Evolutionary conservation across 2,888 invertebrate genomes (phyloP), one percentile per base, ranked within the genome.

Genomic region (Pyrrhopygopsis socrates): DNA sequence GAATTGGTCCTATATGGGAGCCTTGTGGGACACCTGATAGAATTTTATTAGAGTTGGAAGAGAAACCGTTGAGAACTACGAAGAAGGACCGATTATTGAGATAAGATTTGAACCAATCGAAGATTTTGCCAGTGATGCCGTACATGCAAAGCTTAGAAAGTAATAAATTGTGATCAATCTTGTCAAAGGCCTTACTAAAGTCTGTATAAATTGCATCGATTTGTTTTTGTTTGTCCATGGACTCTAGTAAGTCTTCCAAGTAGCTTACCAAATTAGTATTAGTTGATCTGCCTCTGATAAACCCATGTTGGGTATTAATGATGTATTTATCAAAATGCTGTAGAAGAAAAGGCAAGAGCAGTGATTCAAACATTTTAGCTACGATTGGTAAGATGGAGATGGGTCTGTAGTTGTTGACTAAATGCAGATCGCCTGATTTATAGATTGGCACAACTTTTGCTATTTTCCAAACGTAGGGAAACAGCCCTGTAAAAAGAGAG

Each of bases 271-370:
- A 60, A 34, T 92, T 92, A 0, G 88, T 87, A 4, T 50, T n/a
- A 2, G 86, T 88, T 0, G 92, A 93, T 15, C 85, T 76, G 2
- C 30, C 50, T 38, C 71, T 73, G 0, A 85, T 30, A 58, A 93
- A 93, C 2, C 92, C 91, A 58, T 92, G 92, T 65, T 92, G 92
- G 81, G 13, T 68, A 80, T 27, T 27, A 4, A 20, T 65, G 4
- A 18, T 13, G 11, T 65, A 65, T 30, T 65, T 65, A 5, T 65
- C 65, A 5, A 65, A 65, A 11, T 65, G 20, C 30, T 29, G 18
- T 30, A 30, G 65, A 15, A 65, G 6, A 65, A 8, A 65, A n/a
- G 30, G 65, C 24, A 29, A 67, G n/a, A 67, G 29, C 22, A 67
- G 15, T 1, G 65, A 30, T 67, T 67, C 67, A 67, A 67, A 67